Evolutionary conservation across 2,888 invertebrate species (phyloP), one percentile per base, ranked within the genome.

Genomic region (Synanthedon andrenaeformis): DNA sequence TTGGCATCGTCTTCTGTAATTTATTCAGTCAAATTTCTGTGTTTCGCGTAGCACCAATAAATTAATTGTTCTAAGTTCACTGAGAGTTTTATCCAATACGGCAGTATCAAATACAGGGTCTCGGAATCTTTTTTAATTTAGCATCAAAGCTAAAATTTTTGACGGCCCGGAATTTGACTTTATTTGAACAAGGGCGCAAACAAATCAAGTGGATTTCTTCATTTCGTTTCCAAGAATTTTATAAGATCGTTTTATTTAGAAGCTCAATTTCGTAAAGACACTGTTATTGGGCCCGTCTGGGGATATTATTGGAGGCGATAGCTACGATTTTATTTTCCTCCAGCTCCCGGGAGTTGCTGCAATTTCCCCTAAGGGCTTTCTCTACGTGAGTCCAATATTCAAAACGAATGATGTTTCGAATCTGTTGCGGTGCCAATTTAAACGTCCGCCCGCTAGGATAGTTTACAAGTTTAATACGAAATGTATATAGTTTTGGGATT

Each of bases 321-420:
- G 73, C 65, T 72, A 69, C 75, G 74, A 83, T 82, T 85, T 82
- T 81, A 83, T 83, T 81, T 81, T 69, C 68, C 74, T 66, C 65
- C 58, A 69, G 62, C 69, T 70, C 67, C 70, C 64, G 67, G 64
- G 61, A 58, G 65, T 69, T 74, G 76, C 78, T 74, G 75, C 76
- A 69, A 70, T 78, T 74, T 72, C 69, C 80, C 81, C 79, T 75
- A 71, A 79, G 82, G 81, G 79, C 65, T 70, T 66, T 70, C 70
- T 69, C 74, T 81, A 82, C 84, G 83, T 80, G 81, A 79, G 75
- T 72, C 72, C 78, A 82, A 82, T 82, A 82, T 84, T 80, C 79
- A 75, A 74, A 82, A 80, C 77, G 81, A 79, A 81, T 77, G 79
- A 80, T 77, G 76, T 78, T 74, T 69, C 67, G 76, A 82, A 82